Percentiles rank a stretch among this genome's conserved stretches.
These are phyloP conservation scores for Muschampia plurimacula DNA, from an alignment of 2,888 invertebrate genomes.

Conservation along the genomic window DNA sequence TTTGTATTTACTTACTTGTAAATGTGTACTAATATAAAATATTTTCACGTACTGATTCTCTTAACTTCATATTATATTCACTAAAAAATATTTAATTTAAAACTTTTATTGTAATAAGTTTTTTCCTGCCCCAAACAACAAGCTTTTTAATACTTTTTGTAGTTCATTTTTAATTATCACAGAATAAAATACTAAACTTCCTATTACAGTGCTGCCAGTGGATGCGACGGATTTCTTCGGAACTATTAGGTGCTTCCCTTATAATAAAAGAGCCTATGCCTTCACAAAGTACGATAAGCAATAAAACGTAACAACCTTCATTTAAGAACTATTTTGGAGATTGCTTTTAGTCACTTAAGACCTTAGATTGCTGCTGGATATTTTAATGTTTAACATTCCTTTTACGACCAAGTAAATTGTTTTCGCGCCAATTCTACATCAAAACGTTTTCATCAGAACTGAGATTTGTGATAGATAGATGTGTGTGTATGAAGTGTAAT, in stretches of 20 bases:
- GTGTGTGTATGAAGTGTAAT: background rate
- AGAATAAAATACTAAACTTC: background rate
- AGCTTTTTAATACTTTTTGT: background rate
- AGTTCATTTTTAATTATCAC: background rate
- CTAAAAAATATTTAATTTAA: too few species aligned
- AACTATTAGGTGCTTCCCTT: conserved; percentile 59
- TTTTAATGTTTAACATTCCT: conserved; percentile 59
- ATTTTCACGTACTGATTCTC: too few species aligned
- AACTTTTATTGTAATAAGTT: too few species aligned
- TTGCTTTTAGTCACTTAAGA: conserved; percentile 53
- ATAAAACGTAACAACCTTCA: conserved; percentile 62
- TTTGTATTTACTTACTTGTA: too few species aligned
- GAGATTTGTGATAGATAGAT: conserved; percentile 6
- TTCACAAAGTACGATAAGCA: conserved; percentile 52
- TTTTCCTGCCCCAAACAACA: too few species aligned
- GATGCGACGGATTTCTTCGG: conserved; percentile 55
- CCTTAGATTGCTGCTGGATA: conserved; percentile 47
- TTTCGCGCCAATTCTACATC: conserved; percentile 58
- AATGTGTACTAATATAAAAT: too few species aligned
- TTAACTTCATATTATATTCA: too few species aligned
- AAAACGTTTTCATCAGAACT: conserved; percentile 40
- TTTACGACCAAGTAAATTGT: conserved; percentile 61
- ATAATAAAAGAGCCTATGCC: conserved; percentile 53
- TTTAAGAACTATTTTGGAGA: conserved; percentile 55
- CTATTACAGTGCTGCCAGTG: conserved; percentile 57